Base-by-base conservation (phyloP, 1,140 invertebrate species). In the Drosophila grimshawi region DNA sequence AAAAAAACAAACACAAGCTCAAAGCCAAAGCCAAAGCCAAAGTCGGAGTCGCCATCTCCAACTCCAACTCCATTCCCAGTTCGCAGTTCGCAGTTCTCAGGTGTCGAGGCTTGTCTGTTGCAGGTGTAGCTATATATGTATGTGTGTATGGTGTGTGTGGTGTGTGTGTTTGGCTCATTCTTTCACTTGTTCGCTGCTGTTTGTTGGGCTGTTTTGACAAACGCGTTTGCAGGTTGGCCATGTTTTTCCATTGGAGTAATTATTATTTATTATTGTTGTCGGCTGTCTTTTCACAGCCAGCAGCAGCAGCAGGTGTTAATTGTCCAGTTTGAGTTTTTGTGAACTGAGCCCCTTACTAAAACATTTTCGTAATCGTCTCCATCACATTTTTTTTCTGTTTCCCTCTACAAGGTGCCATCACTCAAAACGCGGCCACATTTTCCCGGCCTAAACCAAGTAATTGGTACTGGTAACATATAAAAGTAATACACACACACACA, bases 231-330 rank as follows among this genome's bases (percentile, higher is more conserved):
- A n/a, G 10, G 81, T 72, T 85, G 81, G 81, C 81, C 81, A 85
- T 85, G 81, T 85, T 85, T 80, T 68, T 69, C 67, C 81, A 80
- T 85, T 85, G 73, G 52, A 80, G 81, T 77, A 85, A 85, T 85
- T 85, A 85, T 85, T 85, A 85, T 85, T 85, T 85, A 83, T 83
- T 85, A 83, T 81, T 86, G 76, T 63, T 85, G 81, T 63, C 76
- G 81, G 81, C 52, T 65, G 62, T 39, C 57, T 32, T 76, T 52
- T 37, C 2, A 3, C 27, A n/a, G 10, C 3, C 39, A 43, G 37
- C 7, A 6, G 39, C 39, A 37, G 19, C 62, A 39, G 78, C 81
- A 85, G 78, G 81, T 85, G 81, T 85, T 85, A 85, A 85, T 85
- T 85, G 80, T 79, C 7, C 60, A 62, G 49, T 27, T 53, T 68